Evolutionary conservation across 2,113 vertebrate species (phyloP).

Genomic region (Crypturellus undulatus): DNA sequence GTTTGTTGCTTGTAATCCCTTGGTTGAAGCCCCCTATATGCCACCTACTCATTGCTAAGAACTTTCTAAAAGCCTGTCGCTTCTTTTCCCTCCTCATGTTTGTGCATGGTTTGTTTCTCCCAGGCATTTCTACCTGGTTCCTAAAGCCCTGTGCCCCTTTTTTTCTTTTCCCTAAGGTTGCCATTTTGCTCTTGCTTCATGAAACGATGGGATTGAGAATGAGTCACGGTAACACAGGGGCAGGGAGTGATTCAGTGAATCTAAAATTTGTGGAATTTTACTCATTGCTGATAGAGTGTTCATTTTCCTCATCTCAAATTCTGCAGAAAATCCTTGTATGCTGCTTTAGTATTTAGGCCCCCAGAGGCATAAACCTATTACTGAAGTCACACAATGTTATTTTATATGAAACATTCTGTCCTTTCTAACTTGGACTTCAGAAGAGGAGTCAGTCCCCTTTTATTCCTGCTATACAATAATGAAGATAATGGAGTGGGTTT

Average conservation of each 20-base stretch:
- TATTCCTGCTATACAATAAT: constrained; percentile 73
- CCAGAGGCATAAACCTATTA: constrained; percentile 69
- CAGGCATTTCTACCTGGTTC: neutral
- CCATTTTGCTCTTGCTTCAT: neutral
- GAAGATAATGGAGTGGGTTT: constrained; percentile 72
- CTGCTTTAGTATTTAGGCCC: constrained; percentile 51
- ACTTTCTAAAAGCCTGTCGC: neutral
- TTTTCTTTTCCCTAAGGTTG: neutral
- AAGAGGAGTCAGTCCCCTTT: constrained; percentile 70
- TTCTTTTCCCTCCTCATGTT: neutral
- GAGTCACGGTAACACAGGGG: constrained; percentile 15
- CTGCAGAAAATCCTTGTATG: constrained; percentile 61
- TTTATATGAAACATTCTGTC: constrained; percentile 66
- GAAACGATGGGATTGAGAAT: neutral
- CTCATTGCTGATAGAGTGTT: constrained; percentile 37
- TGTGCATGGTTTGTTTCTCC: neutral
- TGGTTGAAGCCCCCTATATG: neutral
- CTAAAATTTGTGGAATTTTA: constrained; percentile 42
- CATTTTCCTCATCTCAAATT: constrained; percentile 36
- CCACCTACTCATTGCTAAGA: neutral
- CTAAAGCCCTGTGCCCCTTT: neutral
- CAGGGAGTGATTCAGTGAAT: neutral
- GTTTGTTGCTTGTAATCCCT: neutral
- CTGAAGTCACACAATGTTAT: constrained; percentile 66
- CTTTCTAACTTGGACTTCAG: constrained; percentile 65